These are phyloP conservation scores for Planiliza haematocheilus DNA, from an alignment of 2,113 vertebrate genomes.

Conservation along the genomic window DNA sequence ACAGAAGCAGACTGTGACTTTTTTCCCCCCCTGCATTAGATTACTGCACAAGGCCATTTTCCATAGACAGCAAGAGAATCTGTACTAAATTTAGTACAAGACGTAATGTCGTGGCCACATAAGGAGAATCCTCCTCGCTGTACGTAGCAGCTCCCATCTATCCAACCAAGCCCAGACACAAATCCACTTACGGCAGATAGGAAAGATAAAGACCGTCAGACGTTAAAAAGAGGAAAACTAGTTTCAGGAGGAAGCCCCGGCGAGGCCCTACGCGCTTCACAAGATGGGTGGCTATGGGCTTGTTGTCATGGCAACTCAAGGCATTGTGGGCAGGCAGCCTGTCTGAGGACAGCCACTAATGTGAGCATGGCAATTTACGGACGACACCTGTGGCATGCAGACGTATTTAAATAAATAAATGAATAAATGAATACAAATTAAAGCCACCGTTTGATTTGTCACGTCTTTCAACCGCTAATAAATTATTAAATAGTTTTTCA, in stretches of 20 bases:
- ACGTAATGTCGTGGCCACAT: conserved; percentile 1
- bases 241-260: conserved; percentile 48
- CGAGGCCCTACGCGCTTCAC: conserved; percentile 11
- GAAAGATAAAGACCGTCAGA: conserved; percentile 40
- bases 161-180: conserved; percentile 42
- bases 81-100: conserved; percentile 5
- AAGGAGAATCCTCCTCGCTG: conserved; percentile 28
- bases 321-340: conserved; percentile 10
- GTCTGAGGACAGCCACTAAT: conserved; percentile 7
- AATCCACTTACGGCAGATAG: conserved; percentile 61
- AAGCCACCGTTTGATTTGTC: neutral
- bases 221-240: conserved; percentile 48
- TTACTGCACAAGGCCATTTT: conserved; percentile 5
- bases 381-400: conserved; percentile 31
- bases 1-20: conserved; percentile 5
- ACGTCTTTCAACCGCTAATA: neutral
- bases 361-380: neutral
- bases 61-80: conserved; percentile 10
- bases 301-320: conserved; percentile 56
- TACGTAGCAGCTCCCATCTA: conserved; percentile 14
- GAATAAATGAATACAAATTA: no score
- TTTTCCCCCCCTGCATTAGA: neutral
- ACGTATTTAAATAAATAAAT: neutral
- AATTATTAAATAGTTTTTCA: no score
- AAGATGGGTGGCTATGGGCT: conserved; percentile 43